Evolutionary conservation across 2,888 invertebrate species (phyloP).

Genomic region (Cactoblastis cactorum): DNA sequence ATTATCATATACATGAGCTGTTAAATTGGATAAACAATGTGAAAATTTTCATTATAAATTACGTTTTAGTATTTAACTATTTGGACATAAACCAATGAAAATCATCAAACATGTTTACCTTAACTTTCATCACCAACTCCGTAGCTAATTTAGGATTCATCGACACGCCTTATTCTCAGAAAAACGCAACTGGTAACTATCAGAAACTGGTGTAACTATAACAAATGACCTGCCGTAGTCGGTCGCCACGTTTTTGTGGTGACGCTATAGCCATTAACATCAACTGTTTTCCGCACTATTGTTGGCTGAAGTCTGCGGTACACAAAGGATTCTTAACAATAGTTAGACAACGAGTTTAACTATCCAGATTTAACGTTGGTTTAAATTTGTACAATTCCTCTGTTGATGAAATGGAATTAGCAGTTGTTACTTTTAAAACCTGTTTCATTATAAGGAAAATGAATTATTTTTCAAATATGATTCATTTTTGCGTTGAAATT

Average conservation of each 20-base stretch:
- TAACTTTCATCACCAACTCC: no score
- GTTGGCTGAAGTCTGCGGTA: neutral
- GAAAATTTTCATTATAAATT: no score
- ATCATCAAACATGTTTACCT: no score
- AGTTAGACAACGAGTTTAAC: neutral
- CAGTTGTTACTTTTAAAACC: no score
- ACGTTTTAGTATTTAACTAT: no score
- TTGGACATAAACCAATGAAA: no score
- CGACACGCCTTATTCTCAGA: neutral
- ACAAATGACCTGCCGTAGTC: neutral
- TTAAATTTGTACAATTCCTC: neutral
- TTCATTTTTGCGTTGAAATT: no score
- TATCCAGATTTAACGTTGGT: conserved; percentile 11
- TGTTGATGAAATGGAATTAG: neutral
- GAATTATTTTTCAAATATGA: no score
- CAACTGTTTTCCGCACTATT: neutral
- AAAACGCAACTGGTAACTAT: neutral
- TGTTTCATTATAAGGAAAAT: no score
- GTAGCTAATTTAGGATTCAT: neutral
- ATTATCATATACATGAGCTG: neutral
- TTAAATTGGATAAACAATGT: no score
- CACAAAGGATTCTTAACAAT: neutral
- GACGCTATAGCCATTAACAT: neutral
- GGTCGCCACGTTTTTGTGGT: neutral
- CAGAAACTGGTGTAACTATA: neutral